Conservation (phyloP, 2,113 vertebrate genomes). For the Tringa solitaria region DNA sequence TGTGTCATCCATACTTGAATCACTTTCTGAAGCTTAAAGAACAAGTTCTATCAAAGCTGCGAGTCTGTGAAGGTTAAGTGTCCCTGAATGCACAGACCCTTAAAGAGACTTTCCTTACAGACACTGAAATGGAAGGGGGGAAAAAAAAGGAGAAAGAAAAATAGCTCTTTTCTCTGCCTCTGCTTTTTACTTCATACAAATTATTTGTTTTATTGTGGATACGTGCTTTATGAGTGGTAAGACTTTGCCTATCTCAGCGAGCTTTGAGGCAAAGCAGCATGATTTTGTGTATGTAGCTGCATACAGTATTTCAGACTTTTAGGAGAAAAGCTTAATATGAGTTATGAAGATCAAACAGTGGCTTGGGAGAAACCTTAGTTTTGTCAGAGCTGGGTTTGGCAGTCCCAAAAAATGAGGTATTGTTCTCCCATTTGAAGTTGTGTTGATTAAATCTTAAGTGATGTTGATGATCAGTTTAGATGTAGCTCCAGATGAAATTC, state of each 20-base stretch:
- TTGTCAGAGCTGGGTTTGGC: not conserved
- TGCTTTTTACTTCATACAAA: not conserved
- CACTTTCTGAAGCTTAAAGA: not conserved
- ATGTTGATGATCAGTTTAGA: not conserved
- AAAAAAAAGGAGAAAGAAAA: accelerated
- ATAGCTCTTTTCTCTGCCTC: not conserved
- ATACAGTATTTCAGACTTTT: accelerated
- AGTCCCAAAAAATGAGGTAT: accelerated
- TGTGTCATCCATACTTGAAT: not conserved
- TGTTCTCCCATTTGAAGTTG: not conserved
- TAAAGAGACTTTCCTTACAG: not conserved
- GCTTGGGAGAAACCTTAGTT: not conserved
- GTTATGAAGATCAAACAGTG: not conserved
- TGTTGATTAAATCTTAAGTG: not conserved
- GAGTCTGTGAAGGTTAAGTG: not conserved
- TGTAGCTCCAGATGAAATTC: not conserved
- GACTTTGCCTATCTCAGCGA: not conserved
- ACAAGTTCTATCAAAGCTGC: slow-evolving; percentile 1
- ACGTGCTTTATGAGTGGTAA: accelerated
- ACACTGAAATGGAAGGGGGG: not conserved
- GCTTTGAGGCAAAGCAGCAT: not conserved
- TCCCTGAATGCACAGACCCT: not conserved
- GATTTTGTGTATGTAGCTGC: not conserved
- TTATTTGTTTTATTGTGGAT: not conserved
- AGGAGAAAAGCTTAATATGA: not conserved